Evolutionary conservation across 2,888 invertebrate genomes (phyloP), one percentile per base, ranked within the genome.

Genomic region (Drosophila mimetica): DNA sequence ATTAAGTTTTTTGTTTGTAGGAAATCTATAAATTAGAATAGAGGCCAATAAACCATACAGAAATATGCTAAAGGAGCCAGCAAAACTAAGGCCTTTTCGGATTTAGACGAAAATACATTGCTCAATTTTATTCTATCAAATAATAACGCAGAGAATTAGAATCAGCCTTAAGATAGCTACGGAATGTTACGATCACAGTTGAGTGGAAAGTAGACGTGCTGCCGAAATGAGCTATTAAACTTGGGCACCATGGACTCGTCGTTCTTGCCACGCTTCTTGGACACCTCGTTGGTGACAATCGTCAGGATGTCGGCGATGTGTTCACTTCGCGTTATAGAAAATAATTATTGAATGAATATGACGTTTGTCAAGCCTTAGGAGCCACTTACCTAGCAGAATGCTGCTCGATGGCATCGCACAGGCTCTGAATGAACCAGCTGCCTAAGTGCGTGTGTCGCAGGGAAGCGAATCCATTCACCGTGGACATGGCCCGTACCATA

Each of bases 361-460:
- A n/a, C n/a, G n/a, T n/a, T n/a, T n/a, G n/a, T n/a, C n/a, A n/a
- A n/a, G 2, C 18, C 13, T 3, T 18, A 0, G 1, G 1, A 46
- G 13, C 11, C 32, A 9, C 8, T 44, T 63, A 90, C 90, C 77
- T 83, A 44, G 78, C 79, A 1, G 87, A 87, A 28, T 84, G 47
- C n/a, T 71, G 52, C 1, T 69, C 42, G 1, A 91, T 76, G 28
- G 82, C 79, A 16, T 89, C 74, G 71, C 90, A 91, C 1, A 92
- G 61, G 1, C 89, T 86, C 63, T 91, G 91, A 39, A 92, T 91
- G 61, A 91, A 92, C 92, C 92, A 92, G 37, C 90, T 89, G 13
- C 92, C 92, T 0, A 61, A 51, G 20, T 66, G 51, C 4, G 77
- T 90, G 63, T 92, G 87, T 3, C 92, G 87, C 44, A 91, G 53